Evolutionary conservation across 1,140 invertebrate species (phyloP).

Genomic region (Drosophila sechellia): DNA sequence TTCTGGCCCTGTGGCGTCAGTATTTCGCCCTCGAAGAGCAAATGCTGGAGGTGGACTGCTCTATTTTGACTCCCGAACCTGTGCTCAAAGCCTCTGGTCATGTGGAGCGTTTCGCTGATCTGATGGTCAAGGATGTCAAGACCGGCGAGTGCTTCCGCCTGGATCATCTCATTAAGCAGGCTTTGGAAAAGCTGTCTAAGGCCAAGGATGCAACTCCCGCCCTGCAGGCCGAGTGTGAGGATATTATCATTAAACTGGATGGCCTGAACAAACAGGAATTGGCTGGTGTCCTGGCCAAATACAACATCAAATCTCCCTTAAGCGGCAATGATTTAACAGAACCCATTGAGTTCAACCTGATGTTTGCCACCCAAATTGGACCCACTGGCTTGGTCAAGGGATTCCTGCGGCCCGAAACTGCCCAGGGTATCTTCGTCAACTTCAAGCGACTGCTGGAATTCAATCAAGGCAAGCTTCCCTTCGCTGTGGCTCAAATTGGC

Average conservation of each 20-base stretch:
- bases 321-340: conserved; percentile 97
- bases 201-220: conserved; percentile 93
- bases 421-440: conserved; percentile 99
- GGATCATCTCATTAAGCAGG: conserved; percentile 99
- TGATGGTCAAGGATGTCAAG: conserved; percentile 99
- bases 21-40: conserved; percentile 99
- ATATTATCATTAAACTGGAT: conserved; percentile 93
- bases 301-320: conserved; percentile 96
- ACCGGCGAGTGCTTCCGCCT: conserved; percentile 98
- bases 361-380: conserved; percentile 99
- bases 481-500: conserved; percentile 98
- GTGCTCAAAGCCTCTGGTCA: conserved; percentile 99
- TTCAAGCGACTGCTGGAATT: conserved; percentile 97
- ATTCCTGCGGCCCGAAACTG: conserved; percentile 98
- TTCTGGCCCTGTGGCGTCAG: conserved; percentile 96
- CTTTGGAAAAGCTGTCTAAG: conserved; percentile 94
- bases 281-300: conserved; percentile 92
- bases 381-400: conserved; percentile 97
- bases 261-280: conserved; percentile 96
- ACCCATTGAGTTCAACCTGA: conserved; percentile 99
- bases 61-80: conserved; percentile 97
- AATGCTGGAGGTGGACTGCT: conserved; percentile 99
- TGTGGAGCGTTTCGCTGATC: conserved; percentile 99
- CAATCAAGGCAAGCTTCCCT: conserved; percentile 98
- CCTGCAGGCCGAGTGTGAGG: conserved; percentile 90